Percentiles rank a stretch among this genome's conserved stretches.
Evolutionary conservation across 2,888 invertebrate genomes (phyloP).

Genomic region (Glyphotaelius pellucidus): DNA sequence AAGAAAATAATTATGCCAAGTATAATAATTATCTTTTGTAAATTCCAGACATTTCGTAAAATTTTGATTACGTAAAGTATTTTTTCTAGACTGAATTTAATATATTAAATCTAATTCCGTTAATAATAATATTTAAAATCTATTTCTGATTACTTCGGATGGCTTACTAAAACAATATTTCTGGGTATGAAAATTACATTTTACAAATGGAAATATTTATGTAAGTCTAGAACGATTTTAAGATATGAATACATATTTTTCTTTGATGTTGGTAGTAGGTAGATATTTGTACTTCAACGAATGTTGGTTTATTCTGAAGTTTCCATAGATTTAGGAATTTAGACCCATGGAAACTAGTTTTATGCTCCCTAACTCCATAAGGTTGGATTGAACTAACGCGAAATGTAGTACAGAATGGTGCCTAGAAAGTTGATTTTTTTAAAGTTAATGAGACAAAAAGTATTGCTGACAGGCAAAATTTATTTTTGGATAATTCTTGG

Average conservation of each 20-base stretch:
- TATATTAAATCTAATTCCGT: background rate
- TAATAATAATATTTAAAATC: background rate
- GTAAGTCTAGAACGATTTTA: background rate
- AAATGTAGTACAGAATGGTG: too few relatives aligned
- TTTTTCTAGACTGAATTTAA: background rate
- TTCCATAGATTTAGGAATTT: background rate
- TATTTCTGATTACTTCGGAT: background rate
- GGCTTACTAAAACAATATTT: background rate
- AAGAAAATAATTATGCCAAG: too few relatives aligned
- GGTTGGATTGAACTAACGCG: too few relatives aligned
- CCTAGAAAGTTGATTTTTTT: too few relatives aligned
- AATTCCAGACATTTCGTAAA: too few relatives aligned
- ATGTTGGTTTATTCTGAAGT: background rate
- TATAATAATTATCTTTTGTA: too few relatives aligned
- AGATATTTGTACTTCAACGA: background rate
- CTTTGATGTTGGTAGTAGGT: background rate
- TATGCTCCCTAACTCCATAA: background rate
- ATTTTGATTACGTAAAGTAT: too few relatives aligned
- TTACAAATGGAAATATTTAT: background rate
- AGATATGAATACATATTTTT: background rate
- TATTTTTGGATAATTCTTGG: too few relatives aligned
- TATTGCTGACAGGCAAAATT: too few relatives aligned
- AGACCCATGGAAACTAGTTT: background rate
- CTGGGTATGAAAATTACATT: background rate
- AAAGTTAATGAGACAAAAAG: too few relatives aligned